These are phyloP conservation scores for Listronotus oregonensis DNA, from an alignment of 1,140 invertebrate genomes.

Conservation along the genomic window DNA sequence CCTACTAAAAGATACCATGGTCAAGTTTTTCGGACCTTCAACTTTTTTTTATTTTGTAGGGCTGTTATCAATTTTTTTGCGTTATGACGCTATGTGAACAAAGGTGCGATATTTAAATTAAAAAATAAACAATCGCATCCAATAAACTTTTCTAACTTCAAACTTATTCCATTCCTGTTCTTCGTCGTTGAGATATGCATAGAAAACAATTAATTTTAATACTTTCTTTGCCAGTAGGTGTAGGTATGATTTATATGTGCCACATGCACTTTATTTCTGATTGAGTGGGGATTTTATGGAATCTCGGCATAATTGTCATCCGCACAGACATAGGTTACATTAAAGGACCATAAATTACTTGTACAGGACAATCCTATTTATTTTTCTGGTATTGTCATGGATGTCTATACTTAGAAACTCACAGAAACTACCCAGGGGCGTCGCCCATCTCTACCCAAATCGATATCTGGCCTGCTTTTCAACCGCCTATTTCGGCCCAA, in stretches of 20 bases:
- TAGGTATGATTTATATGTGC: conserved; percentile 41
- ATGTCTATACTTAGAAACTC: conserved; percentile 20
- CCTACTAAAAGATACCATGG: too few relatives aligned
- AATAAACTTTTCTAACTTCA: too few relatives aligned
- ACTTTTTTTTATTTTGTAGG: too few relatives aligned
- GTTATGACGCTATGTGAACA: too few relatives aligned
- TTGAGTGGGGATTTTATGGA: conserved; percentile 39
- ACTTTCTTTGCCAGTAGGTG: conserved; percentile 41
- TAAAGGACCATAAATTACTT: conserved; percentile 36
- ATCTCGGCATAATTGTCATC: conserved; percentile 35
- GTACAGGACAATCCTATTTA: conserved; percentile 33
- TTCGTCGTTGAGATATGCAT: conserved; percentile 31
- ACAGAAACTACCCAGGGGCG: too few relatives aligned
- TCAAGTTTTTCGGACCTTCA: too few relatives aligned
- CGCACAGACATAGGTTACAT: conserved; percentile 32
- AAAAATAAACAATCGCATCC: too few relatives aligned
- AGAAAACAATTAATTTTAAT: conserved; percentile 42
- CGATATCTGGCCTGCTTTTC: too few relatives aligned
- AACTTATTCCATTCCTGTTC: conserved; percentile 6
- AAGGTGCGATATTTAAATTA: too few relatives aligned
- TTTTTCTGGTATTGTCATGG: conserved; percentile 22
- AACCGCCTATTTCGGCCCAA: too few relatives aligned
- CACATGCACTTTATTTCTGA: conserved; percentile 40
- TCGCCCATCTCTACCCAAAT: too few relatives aligned
- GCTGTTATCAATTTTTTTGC: too few relatives aligned